phyloP scores from a whole-genome alignment of 2,113 vertebrate genomes.

The Lynx canadensis region DNA sequence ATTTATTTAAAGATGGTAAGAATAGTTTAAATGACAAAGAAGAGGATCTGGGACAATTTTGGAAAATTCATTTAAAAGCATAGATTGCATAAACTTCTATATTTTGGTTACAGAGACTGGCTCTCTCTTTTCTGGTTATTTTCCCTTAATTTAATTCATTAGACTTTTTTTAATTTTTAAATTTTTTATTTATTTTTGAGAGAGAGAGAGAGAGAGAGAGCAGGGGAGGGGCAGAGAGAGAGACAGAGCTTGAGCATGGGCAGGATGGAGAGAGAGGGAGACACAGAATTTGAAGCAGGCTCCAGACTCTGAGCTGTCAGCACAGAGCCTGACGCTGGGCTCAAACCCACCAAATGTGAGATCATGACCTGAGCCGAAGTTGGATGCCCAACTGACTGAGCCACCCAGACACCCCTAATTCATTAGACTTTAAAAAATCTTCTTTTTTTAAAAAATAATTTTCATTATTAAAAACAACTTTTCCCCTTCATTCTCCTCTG shows the following conservation, averaged over 20 bases:
- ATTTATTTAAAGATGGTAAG: background rate
- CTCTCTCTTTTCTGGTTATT: background rate
- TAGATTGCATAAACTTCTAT: background rate
- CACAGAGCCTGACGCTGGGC: too few relatives aligned
- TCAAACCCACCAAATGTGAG: too few relatives aligned
- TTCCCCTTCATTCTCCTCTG: background rate
- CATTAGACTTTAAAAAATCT: background rate
- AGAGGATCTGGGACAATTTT: conserved; percentile 15
- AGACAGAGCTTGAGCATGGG: too few relatives aligned
- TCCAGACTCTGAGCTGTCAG: too few relatives aligned
- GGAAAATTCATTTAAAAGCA: conserved; percentile 36
- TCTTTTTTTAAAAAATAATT: conserved; percentile 4
- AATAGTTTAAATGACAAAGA: conserved; percentile 34
- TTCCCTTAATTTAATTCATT: background rate
- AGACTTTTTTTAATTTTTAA: background rate
- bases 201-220: too few relatives aligned
- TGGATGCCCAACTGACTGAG: too few relatives aligned
- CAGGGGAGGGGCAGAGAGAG: too few relatives aligned
- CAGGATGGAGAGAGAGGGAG: too few relatives aligned
- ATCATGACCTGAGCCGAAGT: too few relatives aligned
- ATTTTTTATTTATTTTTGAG: too few relatives aligned
- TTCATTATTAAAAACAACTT: background rate
- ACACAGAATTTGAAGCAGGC: too few relatives aligned
- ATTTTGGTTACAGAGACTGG: background rate
- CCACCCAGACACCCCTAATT: too few relatives aligned